These are phyloP conservation scores for Drosophila pseudoananassae DNA, from an alignment of 1,140 invertebrate species.

Conservation along the genomic window DNA sequence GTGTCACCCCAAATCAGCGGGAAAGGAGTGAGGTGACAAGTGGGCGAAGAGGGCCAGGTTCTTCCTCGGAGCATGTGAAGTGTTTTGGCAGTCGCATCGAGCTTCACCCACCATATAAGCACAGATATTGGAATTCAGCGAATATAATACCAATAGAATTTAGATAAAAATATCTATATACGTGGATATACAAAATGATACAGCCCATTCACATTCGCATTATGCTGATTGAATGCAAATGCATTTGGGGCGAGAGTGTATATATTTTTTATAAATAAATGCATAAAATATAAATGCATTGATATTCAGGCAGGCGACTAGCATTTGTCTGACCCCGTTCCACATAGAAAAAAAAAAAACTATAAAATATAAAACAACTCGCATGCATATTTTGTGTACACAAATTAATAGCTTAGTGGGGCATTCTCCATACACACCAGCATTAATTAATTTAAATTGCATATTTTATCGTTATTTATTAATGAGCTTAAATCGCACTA, in stretches of 20 bases:
- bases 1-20: constrained; percentile 62
- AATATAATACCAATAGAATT: constrained; percentile 34
- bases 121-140: constrained; percentile 3
- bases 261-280: constrained; percentile 50
- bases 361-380: constrained; percentile 5
- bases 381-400: not conserved
- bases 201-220: constrained; percentile 23
- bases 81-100: constrained; percentile 74
- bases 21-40: constrained; percentile 1
- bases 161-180: constrained; percentile 18
- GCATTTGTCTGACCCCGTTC: constrained; percentile 25
- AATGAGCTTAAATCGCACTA: constrained; percentile 63
- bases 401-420: constrained; percentile 56
- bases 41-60: constrained; percentile 5
- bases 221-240: constrained; percentile 76
- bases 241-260: constrained; percentile 59
- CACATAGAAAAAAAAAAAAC: constrained; percentile 3
- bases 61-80: constrained; percentile 59
- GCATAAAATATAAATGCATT: constrained; percentile 14
- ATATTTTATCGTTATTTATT: constrained; percentile 67
- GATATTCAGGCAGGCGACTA: constrained; percentile 4
- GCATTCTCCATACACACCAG: constrained; percentile 3
- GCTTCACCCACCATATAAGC: constrained; percentile 26
- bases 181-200: constrained; percentile 24
- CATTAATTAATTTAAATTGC: constrained; percentile 75